These are phyloP conservation scores for Phasianus colchicus DNA, from an alignment of 2,113 vertebrate genomes.

Conservation along the genomic window DNA sequence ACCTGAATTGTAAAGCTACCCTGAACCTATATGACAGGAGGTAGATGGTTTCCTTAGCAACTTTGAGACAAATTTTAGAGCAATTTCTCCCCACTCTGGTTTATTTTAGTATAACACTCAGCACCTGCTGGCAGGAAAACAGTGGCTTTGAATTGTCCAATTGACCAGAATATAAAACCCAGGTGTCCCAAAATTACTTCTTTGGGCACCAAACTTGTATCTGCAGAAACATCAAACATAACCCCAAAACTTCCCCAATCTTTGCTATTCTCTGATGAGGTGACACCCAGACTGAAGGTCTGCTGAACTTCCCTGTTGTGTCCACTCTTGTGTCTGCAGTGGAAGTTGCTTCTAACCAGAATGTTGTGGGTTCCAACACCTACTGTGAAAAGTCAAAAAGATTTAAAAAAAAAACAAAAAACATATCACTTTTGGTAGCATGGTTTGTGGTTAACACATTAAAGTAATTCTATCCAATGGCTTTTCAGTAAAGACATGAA, in stretches of 20 bases:
- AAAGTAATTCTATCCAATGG: not conserved
- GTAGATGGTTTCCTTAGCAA: conserved; percentile 24
- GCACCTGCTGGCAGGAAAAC: not conserved
- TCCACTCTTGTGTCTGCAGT: accelerated
- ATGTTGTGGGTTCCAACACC: not conserved
- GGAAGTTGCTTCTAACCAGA: not conserved
- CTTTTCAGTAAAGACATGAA: not conserved
- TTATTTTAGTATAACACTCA: conserved; percentile 13
- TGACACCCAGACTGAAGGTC: not conserved
- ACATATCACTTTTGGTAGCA: not conserved
- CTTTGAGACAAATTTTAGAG: conserved; percentile 25
- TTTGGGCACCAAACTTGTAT: not conserved
- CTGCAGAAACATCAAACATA: not conserved
- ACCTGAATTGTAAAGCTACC: not conserved
- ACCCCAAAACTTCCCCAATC: accelerated
- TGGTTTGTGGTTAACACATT: not conserved
- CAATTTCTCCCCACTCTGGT: conserved; percentile 54
- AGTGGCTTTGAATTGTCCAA: not conserved
- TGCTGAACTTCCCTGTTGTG: not conserved
- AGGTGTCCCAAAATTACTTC: not conserved
- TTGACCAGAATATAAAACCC: not conserved
- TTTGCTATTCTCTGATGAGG: not conserved
- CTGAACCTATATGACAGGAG: not conserved
- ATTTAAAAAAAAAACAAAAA: not conserved
- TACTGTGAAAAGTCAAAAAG: not conserved